These are phyloP conservation scores for Neoaliturus tenellus DNA, from an alignment of 2,888 invertebrate species.

Conservation along the genomic window DNA sequence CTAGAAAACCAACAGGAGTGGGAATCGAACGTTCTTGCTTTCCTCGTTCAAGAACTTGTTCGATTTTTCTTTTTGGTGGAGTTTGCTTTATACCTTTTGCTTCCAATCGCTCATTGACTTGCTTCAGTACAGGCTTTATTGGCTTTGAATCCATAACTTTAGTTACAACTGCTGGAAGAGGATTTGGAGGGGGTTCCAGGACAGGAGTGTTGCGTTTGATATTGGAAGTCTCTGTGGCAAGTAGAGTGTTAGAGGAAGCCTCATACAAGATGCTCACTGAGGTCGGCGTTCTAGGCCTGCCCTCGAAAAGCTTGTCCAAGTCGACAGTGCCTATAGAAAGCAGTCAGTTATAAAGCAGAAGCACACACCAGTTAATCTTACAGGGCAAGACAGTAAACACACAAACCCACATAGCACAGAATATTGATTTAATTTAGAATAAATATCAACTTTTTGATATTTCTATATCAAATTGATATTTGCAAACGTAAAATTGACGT, in stretches of 20 bases:
- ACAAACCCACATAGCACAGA: too few relatives aligned
- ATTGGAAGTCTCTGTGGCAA: constrained; percentile 53
- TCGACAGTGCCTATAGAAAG: constrained; percentile 65
- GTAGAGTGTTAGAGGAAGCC: constrained; percentile 62
- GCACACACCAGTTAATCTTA: constrained; percentile 17
- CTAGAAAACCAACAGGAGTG: constrained; percentile 29
- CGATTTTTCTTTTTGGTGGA: constrained; percentile 23
- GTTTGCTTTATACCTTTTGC: constrained; percentile 44
- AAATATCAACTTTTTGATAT: too few relatives aligned
- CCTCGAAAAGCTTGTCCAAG: constrained; percentile 67
- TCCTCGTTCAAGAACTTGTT: not conserved
- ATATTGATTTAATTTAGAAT: too few relatives aligned
- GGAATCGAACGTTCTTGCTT: constrained; percentile 30
- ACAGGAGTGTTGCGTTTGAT: constrained; percentile 51
- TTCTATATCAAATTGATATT: too few relatives aligned
- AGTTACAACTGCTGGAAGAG: constrained; percentile 46
- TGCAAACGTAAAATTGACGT: too few relatives aligned
- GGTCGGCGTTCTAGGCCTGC: constrained; percentile 65
- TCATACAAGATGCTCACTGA: constrained; percentile 65
- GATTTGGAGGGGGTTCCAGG: constrained; percentile 35
- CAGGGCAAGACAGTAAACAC: too few relatives aligned
- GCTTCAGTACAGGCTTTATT: constrained; percentile 48
- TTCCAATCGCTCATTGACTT: constrained; percentile 43
- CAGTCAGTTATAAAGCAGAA: constrained; percentile 44
- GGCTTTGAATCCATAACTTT: constrained; percentile 44